These are phyloP conservation scores for Plotosus lineatus DNA, from an alignment of 2,113 vertebrate genomes.

Conservation along the genomic window DNA sequence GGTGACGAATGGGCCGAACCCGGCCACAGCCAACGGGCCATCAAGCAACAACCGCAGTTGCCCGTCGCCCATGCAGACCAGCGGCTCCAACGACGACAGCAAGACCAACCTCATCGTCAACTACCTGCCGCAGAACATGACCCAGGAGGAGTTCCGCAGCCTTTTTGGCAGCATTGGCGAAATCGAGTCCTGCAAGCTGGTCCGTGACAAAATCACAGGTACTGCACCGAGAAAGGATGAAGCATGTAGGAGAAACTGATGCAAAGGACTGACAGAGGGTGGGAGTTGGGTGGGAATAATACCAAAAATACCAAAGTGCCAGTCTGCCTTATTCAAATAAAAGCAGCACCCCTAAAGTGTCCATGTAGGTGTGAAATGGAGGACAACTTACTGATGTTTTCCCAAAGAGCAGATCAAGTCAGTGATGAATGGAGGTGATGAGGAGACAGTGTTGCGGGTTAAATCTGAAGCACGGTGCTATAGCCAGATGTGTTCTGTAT, in stretches of 20 bases:
- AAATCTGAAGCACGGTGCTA: neutral
- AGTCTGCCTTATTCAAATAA: neutral
- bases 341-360: constrained; percentile 17
- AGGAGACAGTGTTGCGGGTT: neutral
- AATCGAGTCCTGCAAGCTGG: constrained; percentile 99
- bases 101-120: constrained; percentile 99
- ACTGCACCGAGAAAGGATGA: constrained; percentile 40
- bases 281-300: constrained; percentile 8
- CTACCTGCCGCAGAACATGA: constrained; percentile 99
- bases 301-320: constrained; percentile 22
- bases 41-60: constrained; percentile 98
- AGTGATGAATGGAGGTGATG: neutral
- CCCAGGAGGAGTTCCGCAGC: constrained; percentile 99
- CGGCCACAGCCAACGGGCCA: constrained; percentile 95
- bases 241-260: constrained; percentile 5
- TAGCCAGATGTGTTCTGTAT: neutral
- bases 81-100: constrained; percentile 95
- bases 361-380: constrained; percentile 24
- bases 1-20: constrained; percentile 97
- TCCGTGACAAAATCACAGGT: constrained; percentile 99
- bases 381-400: neutral
- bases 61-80: constrained; percentile 99
- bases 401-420: neutral
- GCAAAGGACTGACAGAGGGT: neutral
- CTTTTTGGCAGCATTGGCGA: constrained; percentile 99